phyloP scores from a whole-genome alignment of 2,888 invertebrate genomes.

The Trachelus troglodyta region DNA sequence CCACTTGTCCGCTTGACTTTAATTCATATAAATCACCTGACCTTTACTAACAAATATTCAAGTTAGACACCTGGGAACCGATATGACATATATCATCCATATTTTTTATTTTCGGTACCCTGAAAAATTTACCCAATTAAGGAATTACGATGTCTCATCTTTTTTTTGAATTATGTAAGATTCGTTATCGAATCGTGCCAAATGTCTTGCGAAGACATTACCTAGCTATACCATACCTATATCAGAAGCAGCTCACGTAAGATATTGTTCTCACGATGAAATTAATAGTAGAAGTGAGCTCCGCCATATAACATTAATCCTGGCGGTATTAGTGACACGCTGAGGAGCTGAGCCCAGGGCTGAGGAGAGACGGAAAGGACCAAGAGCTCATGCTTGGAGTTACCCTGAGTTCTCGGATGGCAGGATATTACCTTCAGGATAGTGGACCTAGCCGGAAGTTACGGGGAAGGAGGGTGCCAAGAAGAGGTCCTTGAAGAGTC shows the following conservation, averaged over 20 bases:
- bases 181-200: no score
- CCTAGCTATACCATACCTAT: neutral
- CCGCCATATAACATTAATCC: slow-evolving; percentile 59
- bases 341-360: slow-evolving; percentile 37
- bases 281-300: slow-evolving; percentile 57
- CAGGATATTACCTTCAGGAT: slow-evolving; percentile 46
- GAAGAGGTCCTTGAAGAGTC: slow-evolving; percentile 24
- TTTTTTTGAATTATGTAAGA: no score
- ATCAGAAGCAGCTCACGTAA: slow-evolving; percentile 35
- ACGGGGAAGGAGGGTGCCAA: slow-evolving; percentile 28
- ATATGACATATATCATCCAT: no score
- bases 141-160: no score
- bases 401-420: slow-evolving; percentile 35
- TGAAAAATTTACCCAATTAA: no score
- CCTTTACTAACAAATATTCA: no score
- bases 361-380: slow-evolving; percentile 19
- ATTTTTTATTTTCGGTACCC: no score
- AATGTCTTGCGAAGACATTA: no score
- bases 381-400: slow-evolving; percentile 36
- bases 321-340: slow-evolving; percentile 51
- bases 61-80: no score
- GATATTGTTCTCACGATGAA: slow-evolving; percentile 59
- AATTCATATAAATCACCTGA: no score
- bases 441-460: slow-evolving; percentile 35
- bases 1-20: neutral